Evolutionary conservation across 2,888 invertebrate genomes (phyloP).

Genomic region (Drymonia ruficornis): DNA sequence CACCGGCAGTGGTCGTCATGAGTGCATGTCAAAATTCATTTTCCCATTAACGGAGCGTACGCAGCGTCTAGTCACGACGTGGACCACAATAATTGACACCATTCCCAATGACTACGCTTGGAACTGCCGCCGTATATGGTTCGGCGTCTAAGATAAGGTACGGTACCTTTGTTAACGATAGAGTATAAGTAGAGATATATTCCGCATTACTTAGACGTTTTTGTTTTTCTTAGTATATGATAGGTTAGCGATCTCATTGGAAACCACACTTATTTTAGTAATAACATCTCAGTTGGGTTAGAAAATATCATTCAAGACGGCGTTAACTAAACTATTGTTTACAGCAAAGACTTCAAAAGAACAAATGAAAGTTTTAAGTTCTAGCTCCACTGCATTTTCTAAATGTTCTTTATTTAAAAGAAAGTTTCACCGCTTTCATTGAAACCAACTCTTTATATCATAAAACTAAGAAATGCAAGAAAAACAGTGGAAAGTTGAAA

Average conservation of each 20-base stretch:
- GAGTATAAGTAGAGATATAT: background rate
- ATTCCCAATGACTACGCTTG: conserved; percentile 43
- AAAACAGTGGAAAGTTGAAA: conserved; percentile 38
- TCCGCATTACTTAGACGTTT: no score
- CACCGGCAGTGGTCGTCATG: background rate
- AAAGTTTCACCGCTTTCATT: conserved; percentile 12
- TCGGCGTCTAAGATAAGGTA: conserved; percentile 21
- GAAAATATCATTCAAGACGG: no score
- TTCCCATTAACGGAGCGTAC: conserved; percentile 14
- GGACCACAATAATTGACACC: conserved; percentile 55
- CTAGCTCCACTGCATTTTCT: no score
- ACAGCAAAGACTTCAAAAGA: no score
- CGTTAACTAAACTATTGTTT: no score
- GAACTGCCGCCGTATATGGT: conserved; percentile 41
- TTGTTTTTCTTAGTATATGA: no score
- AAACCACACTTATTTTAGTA: no score
- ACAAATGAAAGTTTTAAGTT: no score
- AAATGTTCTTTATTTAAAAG: no score
- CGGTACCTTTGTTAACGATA: conserved; percentile 23
- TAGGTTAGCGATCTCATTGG: no score
- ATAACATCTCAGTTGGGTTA: no score
- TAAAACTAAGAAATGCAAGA: conserved; percentile 13
- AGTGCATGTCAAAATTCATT: conserved; percentile 17
- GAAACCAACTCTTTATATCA: conserved; percentile 10
- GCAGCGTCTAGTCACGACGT: conserved; percentile 29